A percentile compares a stretch with the other conserved stretches of the same genome.
Evolutionary conservation across 2,888 invertebrate species (phyloP).

Genomic region (Hemaris fuciformis): DNA sequence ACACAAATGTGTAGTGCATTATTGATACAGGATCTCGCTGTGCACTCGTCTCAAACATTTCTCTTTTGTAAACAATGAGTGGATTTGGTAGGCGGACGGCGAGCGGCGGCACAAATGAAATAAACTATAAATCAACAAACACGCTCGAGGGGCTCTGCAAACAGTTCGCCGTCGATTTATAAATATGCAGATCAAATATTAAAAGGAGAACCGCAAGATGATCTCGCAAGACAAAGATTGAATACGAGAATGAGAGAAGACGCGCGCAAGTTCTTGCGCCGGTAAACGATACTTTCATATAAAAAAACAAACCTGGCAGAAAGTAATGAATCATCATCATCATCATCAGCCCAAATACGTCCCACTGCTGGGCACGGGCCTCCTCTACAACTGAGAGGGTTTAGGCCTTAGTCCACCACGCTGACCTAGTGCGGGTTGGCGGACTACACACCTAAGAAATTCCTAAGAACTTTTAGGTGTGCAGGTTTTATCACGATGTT

Average conservation of each 20-base stretch:
- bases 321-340: too few relatives aligned
- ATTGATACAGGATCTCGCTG: constrained; percentile 13
- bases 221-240: constrained; percentile 43
- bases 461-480: too few relatives aligned
- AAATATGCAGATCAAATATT: constrained; percentile 75
- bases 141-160: constrained; percentile 40
- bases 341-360: too few relatives aligned
- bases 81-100: not conserved
- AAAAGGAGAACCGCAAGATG: constrained; percentile 67
- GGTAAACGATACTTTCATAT: not conserved
- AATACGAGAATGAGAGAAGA: constrained; percentile 5
- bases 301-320: too few relatives aligned
- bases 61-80: constrained; percentile 26
- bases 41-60: not conserved
- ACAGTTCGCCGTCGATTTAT: constrained; percentile 57
- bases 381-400: too few relatives aligned
- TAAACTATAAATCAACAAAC: constrained; percentile 64
- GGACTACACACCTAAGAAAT: too few relatives aligned
- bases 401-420: too few relatives aligned
- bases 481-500: too few relatives aligned
- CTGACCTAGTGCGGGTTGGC: too few relatives aligned
- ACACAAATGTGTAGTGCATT: not conserved
- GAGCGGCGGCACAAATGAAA: constrained; percentile 35
- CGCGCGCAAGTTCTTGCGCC: not conserved
- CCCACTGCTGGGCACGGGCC: too few relatives aligned